Evolutionary conservation across 2,797 vertebrate genomes (phyloP), one percentile per base, ranked within the genome.

Genomic region (Acanthurus tractus): DNA sequence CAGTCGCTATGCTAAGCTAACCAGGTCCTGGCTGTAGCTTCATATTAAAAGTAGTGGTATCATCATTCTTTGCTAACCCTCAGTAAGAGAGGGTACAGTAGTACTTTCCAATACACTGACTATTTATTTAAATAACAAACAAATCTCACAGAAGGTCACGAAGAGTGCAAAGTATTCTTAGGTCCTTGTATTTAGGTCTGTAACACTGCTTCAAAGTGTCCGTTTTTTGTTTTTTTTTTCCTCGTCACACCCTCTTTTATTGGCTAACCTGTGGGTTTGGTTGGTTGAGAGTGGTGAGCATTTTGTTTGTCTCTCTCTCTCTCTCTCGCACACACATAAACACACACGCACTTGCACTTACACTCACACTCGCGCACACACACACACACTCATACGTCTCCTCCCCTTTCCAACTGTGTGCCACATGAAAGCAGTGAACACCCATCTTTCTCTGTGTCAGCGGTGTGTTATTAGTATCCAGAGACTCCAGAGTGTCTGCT

Each of bases 401-500:
- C 74, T 78, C 79, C 81, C 74, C 63, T 74, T 84, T 85, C 75
- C 73, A 84, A 90, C 70, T 71, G 78, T 63, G 76, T 64, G 79
- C 87, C 87, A 92, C 90, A 92, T 92, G 87, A 93, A 92, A 93
- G 91, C 66, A 2, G 53, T 38, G 69, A 58, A 78, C 84, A 78
- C 50, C 85, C 79, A 52, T 74, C 81, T 89, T 40, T 68, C 70
- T 86, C 63, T 71, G 75, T 96, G 95, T 93, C 93, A 93, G 91
- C 81, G 87, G 91, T 92, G 94, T 95, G 94, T 95, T 95, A 96
- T 96, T 96, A 95, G 95, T 93, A 95, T 94, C 90, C 92, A 82
- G 85, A 94, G 96, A 95, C 96, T 97, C 96, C 96, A 95, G 93
- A 86, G 88, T 94, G 96, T 96, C 96, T 96, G 95, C 95, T 87